Evolutionary conservation across 2,888 invertebrate species (phyloP), one percentile per base, ranked within the genome.

Genomic region (Latrodectus hesperus): DNA sequence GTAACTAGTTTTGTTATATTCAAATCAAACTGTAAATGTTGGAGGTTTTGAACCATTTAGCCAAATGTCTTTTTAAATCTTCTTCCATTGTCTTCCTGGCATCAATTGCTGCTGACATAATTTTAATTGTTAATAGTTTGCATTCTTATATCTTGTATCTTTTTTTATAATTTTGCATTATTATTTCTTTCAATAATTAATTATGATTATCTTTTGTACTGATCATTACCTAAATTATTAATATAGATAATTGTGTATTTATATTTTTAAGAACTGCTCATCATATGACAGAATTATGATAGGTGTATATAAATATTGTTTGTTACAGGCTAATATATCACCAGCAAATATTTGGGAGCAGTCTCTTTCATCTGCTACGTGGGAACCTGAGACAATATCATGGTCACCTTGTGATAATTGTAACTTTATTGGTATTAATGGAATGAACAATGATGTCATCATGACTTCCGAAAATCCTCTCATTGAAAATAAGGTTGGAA

Each of bases 361-460:
- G 26, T 68, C 77, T 38, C 53, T 76, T 51, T 8, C 80, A 72
- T 72, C 81, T 67, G 53, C 74, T 55, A 52, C 74, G 9, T 83
- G 78, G 83, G 76, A 74, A 75, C 49, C 88, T 38, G 79, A 76
- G 9, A 10, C 64, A 17, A 17, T 49, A 52, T 22, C 65, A 11
- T 79, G 83, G 79, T 79, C 79, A 75, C 71, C 88, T 14, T 83
- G 79, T 83, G 88, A 88, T 73, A 82, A 73, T 68, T 53, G 60
- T 10, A 68, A 16, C 73, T 73, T 67, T 26, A 38, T 68, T 55
- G 78, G 67, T 68, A 67, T 60, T 55, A 10, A 60, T 68, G 17
- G 38, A 17, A 55, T n/a, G 16, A 60, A 55, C 67, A 79, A 84
- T 74, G 74, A 38, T 60, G 14, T 72, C 26, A 11, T 14, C 5